These are phyloP conservation scores for Epinotia nisella DNA, from an alignment of 2,888 invertebrate genomes.

Conservation along the genomic window DNA sequence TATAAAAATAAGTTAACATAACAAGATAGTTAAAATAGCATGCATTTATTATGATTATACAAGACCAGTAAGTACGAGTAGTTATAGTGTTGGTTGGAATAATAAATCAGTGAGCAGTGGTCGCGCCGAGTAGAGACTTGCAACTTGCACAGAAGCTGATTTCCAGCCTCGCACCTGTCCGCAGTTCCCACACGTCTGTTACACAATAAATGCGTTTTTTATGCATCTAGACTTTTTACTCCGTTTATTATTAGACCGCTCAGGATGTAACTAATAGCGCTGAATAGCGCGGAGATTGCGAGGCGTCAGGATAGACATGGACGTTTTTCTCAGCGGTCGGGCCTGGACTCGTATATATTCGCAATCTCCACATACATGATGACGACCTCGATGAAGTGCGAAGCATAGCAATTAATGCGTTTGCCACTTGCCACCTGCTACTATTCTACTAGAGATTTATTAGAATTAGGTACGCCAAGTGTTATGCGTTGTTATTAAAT, in stretches of 20 bases:
- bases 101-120: slow-evolving; percentile 36
- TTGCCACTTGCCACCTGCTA: background rate
- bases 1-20: background rate
- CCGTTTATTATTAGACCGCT: slow-evolving; percentile 62
- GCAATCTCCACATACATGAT: slow-evolving; percentile 25
- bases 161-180: slow-evolving; percentile 65
- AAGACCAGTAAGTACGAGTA: slow-evolving; percentile 25
- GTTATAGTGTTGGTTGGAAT: slow-evolving; percentile 4
- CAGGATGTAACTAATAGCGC: slow-evolving; percentile 65
- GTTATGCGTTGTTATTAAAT: background rate
- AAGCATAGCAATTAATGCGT: slow-evolving; percentile 14
- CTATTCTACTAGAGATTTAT: background rate
- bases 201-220: slow-evolving; percentile 76
- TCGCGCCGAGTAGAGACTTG: slow-evolving; percentile 27
- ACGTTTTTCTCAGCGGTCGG: slow-evolving; percentile 32
- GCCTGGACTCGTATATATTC: slow-evolving; percentile 12
- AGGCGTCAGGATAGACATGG: slow-evolving; percentile 35
- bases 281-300: slow-evolving; percentile 45
- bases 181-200: slow-evolving; percentile 73
- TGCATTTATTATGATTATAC: slow-evolving; percentile 15
- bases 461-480: background rate
- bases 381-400: slow-evolving; percentile 7
- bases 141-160: slow-evolving; percentile 41
- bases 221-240: slow-evolving; percentile 59
- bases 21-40: background rate